Base-by-base conservation (phyloP, 2,113 vertebrate species). In the Sitta europaea region DNA sequence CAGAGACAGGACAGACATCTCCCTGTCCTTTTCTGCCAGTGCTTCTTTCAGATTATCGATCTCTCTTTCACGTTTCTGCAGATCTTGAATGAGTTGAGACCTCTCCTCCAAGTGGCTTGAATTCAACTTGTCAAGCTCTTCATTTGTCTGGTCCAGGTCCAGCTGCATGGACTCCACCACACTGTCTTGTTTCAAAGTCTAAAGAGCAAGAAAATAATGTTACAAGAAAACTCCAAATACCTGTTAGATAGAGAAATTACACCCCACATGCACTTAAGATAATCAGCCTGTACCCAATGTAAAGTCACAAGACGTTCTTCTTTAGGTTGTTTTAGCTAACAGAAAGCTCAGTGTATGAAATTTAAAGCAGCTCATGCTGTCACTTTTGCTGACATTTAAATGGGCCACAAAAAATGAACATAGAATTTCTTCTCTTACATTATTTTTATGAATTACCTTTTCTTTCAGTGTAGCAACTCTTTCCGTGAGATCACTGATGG, bases 91-190 rank as follows among this genome's bases (percentile, higher is more conserved):
- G 73, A 99, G 98, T 29, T 99, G 98, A 22, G 98, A 98, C 81
- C 98, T 97, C 74, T 99, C 99, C 62, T 99, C 98, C 86, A 99
- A 92, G 94, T 99, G 98, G 58, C 98, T 97, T 1, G 96, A 93
- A 79, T 99, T 99, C 9, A 99, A 81, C 66, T 98, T 98, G 92
- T 99, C 99, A 72, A 99, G 98, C 90, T 99, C 99, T 85, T 99
- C 99, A 6, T 98, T 99, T 1, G 98, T 98, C 97, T 99, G 99
- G 47, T 99, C 98, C 43, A 99, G 97, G 45, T 99, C 99, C 18
- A 96, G 93, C 68, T 98, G 98, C 70, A 99, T 95, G 2, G 94
- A 96, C 85, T 98, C 98, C 40, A 99, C 96, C 29, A 96, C 33
- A 0, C 81, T 94, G 57, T 99, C 99, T 92, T 99, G 99, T 62